phyloP scores from a whole-genome alignment of 2,888 invertebrate species.

The Eristalis tenax region DNA sequence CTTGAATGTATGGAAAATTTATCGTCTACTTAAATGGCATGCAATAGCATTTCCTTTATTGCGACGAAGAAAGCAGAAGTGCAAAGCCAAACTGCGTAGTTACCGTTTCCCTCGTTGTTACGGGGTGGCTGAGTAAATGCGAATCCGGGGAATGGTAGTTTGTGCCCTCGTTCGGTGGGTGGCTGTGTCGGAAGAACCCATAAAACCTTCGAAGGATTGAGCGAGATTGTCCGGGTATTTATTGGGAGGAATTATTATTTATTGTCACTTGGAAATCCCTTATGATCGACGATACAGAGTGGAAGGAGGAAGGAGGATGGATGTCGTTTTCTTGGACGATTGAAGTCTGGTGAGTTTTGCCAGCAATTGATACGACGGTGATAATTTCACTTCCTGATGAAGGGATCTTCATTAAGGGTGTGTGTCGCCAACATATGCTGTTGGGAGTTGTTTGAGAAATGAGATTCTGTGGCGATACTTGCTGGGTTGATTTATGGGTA shows the following conservation, averaged over 20 bases:
- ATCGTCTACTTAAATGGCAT: slow-evolving; percentile 25
- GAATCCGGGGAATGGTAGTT: background rate
- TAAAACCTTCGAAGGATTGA: slow-evolving; percentile 20
- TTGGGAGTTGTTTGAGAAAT: background rate
- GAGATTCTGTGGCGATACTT: too few species aligned
- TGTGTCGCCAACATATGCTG: background rate
- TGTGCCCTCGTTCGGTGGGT: background rate
- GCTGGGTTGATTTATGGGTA: too few species aligned
- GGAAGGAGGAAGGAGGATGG: background rate
- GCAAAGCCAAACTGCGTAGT: slow-evolving; percentile 51
- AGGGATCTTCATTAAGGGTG: background rate
- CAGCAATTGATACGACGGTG: background rate
- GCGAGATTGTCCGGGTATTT: slow-evolving; percentile 3
- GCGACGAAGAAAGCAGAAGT: slow-evolving; percentile 38
- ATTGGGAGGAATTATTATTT: slow-evolving; percentile 24
- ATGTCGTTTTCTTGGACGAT: background rate
- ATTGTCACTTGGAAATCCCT: slow-evolving; percentile 41
- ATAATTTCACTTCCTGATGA: background rate
- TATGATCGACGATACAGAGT: slow-evolving; percentile 7
- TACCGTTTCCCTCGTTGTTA: background rate
- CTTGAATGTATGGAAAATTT: slow-evolving; percentile 26
- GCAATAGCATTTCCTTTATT: slow-evolving; percentile 45
- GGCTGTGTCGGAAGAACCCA: background rate
- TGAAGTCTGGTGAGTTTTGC: background rate
- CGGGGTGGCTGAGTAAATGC: background rate